A percentile compares a stretch with the other conserved stretches of the same genome.
phyloP scores from a whole-genome alignment of 2,888 invertebrate species.

The Oxystoma pomonae region DNA sequence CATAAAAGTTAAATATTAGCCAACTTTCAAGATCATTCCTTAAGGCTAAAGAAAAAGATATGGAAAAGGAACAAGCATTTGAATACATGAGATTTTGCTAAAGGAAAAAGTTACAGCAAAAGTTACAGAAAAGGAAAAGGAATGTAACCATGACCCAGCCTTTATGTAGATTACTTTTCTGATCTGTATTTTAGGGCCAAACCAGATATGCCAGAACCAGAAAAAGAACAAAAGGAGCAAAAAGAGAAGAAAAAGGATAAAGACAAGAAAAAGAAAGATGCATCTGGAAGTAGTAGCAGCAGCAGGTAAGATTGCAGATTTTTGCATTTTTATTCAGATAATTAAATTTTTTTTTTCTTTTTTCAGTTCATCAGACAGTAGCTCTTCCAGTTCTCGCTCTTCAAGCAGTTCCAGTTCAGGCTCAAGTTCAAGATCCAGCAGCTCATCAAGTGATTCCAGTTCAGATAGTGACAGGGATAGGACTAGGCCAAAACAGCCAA shows the following conservation, averaged over 20 bases:
- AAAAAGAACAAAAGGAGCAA: constrained; percentile 68
- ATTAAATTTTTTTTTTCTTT: background rate
- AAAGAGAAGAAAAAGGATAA: constrained; percentile 54
- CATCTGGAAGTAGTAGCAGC: constrained; percentile 75
- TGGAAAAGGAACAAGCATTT: too few relatives aligned
- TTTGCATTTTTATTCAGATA: background rate
- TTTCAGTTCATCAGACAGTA: constrained; percentile 72
- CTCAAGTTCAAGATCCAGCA: constrained; percentile 53
- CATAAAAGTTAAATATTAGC: too few relatives aligned
- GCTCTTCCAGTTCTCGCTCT: constrained; percentile 77
- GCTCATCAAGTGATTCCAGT: constrained; percentile 58
- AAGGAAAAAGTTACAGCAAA: too few relatives aligned
- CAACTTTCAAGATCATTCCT: too few relatives aligned
- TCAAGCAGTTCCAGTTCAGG: constrained; percentile 72
- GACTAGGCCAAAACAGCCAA: constrained; percentile 53
- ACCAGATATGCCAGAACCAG: constrained; percentile 63
- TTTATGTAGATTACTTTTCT: too few relatives aligned
- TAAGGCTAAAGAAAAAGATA: too few relatives aligned
- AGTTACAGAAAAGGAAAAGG: too few relatives aligned
- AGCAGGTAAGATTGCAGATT: constrained; percentile 64
- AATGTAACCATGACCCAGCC: too few relatives aligned
- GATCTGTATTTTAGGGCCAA: constrained; percentile 68
- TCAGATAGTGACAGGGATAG: constrained; percentile 64
- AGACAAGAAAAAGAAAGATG: constrained; percentile 63
- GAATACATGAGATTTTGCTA: too few relatives aligned